These are phyloP conservation scores for Epizoanthus stellaris DNA, from an alignment of 92 coral and sea anemone genomes.

Conservation along the genomic window DNA sequence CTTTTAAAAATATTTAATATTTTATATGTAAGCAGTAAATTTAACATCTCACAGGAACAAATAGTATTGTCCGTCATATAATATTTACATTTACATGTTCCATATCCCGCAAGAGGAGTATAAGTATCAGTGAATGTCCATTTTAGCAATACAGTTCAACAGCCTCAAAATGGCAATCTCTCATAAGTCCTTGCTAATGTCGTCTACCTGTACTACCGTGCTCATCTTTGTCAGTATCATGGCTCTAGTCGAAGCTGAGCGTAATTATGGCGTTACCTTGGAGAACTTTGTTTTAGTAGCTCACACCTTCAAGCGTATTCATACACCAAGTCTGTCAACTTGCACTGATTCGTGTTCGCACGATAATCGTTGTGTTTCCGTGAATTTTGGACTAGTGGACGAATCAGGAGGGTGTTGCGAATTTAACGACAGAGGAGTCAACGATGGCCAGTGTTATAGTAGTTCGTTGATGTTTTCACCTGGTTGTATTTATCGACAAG, in stretches of 20 bases:
- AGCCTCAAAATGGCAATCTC: background rate
- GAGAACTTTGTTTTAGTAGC: background rate
- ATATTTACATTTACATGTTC: background rate
- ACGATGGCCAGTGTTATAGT: background rate
- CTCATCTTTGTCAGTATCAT: background rate
- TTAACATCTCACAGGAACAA: background rate
- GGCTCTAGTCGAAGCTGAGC: background rate
- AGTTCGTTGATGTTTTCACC: background rate
- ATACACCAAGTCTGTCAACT: background rate
- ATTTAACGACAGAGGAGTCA: background rate
- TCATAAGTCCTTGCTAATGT: background rate
- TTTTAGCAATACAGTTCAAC: background rate
- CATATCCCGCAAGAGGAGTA: no score
- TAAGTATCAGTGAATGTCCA: no score
- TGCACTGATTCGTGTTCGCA: background rate
- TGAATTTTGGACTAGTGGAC: background rate
- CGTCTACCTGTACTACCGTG: background rate
- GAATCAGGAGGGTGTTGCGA: background rate
- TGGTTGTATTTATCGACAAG: slow-evolving; percentile 4
- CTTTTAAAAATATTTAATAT: background rate
- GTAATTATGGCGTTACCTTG: background rate
- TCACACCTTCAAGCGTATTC: background rate
- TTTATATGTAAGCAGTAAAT: background rate
- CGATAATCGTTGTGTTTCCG: background rate
- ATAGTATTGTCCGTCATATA: background rate